Conservation (phyloP, 2,113 vertebrate species). For the Hippolais icterina region DNA sequence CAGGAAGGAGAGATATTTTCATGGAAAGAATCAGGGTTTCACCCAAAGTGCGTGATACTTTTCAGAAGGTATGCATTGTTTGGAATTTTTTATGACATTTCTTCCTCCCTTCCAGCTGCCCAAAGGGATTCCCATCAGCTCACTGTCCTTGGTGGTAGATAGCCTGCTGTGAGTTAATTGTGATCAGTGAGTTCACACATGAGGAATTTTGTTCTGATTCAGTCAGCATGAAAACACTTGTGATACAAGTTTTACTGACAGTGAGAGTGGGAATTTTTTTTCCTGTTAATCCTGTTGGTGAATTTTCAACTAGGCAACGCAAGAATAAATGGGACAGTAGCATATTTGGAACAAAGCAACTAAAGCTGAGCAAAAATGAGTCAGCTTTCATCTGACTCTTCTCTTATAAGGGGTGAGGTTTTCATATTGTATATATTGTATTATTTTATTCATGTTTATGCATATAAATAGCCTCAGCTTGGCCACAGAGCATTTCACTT, state of each 20-base stretch:
- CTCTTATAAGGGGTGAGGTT: neutral
- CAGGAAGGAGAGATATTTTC: neutral
- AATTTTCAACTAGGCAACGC: neutral
- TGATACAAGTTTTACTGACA: neutral
- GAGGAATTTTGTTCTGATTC: neutral
- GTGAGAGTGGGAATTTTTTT: neutral
- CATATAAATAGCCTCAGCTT: neutral
- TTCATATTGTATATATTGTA: neutral
- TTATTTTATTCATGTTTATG: neutral
- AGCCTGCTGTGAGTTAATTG: neutral
- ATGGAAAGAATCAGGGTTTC: neutral
- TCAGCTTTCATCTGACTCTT: neutral
- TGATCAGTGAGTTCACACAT: neutral
- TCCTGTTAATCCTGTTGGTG: neutral
- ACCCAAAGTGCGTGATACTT: neutral
- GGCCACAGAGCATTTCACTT: neutral
- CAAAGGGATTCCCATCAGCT: neutral
- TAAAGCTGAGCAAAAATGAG: neutral
- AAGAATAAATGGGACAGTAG: neutral
- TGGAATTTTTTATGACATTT: neutral
- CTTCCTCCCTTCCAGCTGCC: neutral
- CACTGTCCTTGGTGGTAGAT: neutral
- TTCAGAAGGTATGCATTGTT: neutral
- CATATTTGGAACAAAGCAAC: neutral
- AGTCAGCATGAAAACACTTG: accelerated